Evolutionary conservation across 2,888 invertebrate genomes (phyloP), one percentile per base, ranked within the genome.

Genomic region (Anaspis maculata): DNA sequence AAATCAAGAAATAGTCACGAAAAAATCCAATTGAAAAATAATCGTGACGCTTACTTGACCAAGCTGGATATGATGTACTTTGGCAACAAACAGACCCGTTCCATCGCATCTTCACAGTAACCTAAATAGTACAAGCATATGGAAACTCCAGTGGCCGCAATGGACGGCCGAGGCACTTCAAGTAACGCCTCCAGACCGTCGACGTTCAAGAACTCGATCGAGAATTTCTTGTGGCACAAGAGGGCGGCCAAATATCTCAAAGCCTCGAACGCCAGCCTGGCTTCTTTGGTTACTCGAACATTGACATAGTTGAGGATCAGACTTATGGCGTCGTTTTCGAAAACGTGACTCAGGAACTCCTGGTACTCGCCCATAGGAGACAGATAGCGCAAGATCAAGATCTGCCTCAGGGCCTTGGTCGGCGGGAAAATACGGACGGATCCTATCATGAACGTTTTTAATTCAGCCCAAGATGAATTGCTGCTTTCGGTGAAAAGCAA

Each of bases 351-450:
- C 13, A 98, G 72, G 61, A 95, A 87, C 79, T 95, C 96, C 63
- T 97, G 97, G 61, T 96, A 97, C 60, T 96, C 97, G 9, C 95
- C 97, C 78, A 96, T 85, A 0, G 96, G 90, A 3, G 91, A 87
- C n/a, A 98, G 72, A 61, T 95, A 98, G 48, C 91, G 76, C 15
- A 97, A 67, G 52, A 96, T 92, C 2, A 96, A 73, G 70, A 96
- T 83, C 63, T 96, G 95, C 59, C 85, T 82, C 15, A 94, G 92
- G 1, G 86, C 85, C 31, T 82, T 70, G 0, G 87, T 89, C 2
- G 91, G 80, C 4, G 97, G 97, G 62, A 85, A 82, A 48, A 96
- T 82, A 56, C 89, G 86, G 46, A 92, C 86, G 16, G 79, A 83
- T 49, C 91, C 91, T 49, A 92, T 89, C 37, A 94, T 82, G 51